Evolutionary conservation across 2,797 vertebrate species (phyloP), one percentile per base, ranked within the genome.

Genomic region (Argya squamiceps): DNA sequence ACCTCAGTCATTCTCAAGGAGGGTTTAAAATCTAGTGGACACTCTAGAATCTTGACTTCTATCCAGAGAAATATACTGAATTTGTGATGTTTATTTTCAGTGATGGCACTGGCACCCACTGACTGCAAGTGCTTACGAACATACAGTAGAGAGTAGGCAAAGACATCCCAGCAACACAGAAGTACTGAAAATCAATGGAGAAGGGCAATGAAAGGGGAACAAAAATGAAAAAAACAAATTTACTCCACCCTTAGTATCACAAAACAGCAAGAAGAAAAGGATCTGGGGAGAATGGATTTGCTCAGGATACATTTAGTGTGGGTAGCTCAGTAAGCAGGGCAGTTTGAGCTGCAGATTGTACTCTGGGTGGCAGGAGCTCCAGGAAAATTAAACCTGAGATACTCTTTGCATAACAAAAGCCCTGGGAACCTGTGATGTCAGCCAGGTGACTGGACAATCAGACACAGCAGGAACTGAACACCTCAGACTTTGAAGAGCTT

Each of bases 251-350:
- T 68, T 21, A 34, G 3, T 37, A 71, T 70, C 21, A 58, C 13
- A 78, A 67, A 85, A 30, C 10, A 47, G 14, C 18, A 39, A n/a
- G 23, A 34, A 6, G 8, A 74, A 65, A 85, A 64, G 8, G 9
- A 62, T 39, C 24, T 53, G 21, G 2, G 8, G 14, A 85, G 11
- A 78, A 75, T 37, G 32, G 9, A 21, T 63, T 11, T 26, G 27
- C 37, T 56, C 36, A 63, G 29, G 27, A 37, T 26, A 56, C 0
- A 0, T 29, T 60, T 32, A 49, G 13, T 21, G 22, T 20, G 6
- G 19, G 8, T 8, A 68, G 43, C 19, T 49, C 0, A 0, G 12
- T 26, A 36, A 63, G 32, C 29, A 56, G 29, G 24, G 64, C 17
- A 76, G 20, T 15, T 16, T 0, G 2, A 69, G 29, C 20, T 37